Conservation (phyloP, 2,797 vertebrate genomes). For the Myiotriccus ornatus region DNA sequence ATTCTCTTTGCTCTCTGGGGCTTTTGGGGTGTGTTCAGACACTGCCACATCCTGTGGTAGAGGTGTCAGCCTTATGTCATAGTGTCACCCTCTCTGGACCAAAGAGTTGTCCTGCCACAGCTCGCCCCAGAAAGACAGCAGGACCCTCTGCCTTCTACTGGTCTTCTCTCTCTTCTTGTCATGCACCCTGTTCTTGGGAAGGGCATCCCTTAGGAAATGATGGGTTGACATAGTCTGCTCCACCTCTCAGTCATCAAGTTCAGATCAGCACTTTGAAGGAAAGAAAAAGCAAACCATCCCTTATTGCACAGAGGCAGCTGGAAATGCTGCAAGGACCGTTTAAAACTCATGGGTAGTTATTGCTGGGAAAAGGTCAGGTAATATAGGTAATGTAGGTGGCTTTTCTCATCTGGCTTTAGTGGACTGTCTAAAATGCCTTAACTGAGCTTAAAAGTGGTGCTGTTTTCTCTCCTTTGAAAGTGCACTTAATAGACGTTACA, state of each 20-base stretch:
- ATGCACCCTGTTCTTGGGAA: not conserved
- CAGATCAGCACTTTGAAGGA: not conserved
- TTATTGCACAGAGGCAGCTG: not conserved
- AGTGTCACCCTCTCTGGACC: fast-evolving
- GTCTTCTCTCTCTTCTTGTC: not conserved
- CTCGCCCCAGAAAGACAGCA: not conserved
- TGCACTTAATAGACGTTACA: not conserved
- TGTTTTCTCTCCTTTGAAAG: not conserved
- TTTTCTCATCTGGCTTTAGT: not conserved
- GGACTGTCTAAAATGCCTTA: not conserved
- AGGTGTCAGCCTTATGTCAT: not conserved
- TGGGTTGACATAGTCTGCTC: not conserved
- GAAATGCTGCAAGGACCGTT: not conserved
- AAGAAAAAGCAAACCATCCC: not conserved
- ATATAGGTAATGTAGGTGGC: not conserved
- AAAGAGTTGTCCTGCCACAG: not conserved
- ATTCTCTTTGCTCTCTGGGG: not conserved
- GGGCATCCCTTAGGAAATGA: not conserved
- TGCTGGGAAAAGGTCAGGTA: not conserved
- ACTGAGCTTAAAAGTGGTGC: not conserved
- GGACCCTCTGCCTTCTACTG: not conserved
- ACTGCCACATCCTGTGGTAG: not conserved
- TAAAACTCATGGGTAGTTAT: not conserved
- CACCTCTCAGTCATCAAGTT: not conserved
- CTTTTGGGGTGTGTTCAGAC: not conserved